These are phyloP conservation scores for Mylabris phalerata DNA, from an alignment of 1,140 invertebrate species.

Conservation along the genomic window DNA sequence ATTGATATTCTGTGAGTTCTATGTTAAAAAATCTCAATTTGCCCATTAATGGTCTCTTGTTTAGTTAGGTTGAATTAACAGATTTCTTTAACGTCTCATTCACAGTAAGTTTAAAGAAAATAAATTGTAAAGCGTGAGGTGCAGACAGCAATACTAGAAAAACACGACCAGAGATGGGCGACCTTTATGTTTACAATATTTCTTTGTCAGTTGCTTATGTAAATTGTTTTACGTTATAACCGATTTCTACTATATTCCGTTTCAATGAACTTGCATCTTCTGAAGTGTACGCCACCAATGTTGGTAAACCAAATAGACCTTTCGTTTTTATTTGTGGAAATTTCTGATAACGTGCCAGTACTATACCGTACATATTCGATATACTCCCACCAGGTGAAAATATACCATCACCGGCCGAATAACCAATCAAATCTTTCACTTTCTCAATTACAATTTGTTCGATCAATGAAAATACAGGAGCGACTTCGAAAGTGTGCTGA, in stretches of 20 bases:
- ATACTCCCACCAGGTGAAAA: slow-evolving; percentile 78
- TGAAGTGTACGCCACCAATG: slow-evolving; percentile 64
- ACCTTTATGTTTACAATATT: no score
- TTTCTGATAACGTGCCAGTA: slow-evolving; percentile 65
- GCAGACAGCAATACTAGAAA: no score
- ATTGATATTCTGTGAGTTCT: no score
- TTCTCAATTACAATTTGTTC: slow-evolving; percentile 58
- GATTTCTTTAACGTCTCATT: no score
- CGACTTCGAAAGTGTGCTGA: slow-evolving; percentile 74
- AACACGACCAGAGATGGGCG: no score
- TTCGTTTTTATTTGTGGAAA: slow-evolving; percentile 69
- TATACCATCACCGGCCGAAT: slow-evolving; percentile 59
- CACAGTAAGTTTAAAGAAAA: no score
- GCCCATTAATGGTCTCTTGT: no score
- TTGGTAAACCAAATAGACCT: slow-evolving; percentile 53
- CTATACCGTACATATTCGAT: slow-evolving; percentile 75
- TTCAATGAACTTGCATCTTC: slow-evolving; percentile 54
- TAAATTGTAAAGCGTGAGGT: no score
- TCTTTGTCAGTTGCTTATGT: no score
- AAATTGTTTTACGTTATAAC: no score
- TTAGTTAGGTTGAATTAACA: no score
- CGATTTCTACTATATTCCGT: neutral
- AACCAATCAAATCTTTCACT: slow-evolving; percentile 61
- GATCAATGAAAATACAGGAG: slow-evolving; percentile 65
- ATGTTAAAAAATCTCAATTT: no score